phyloP scores from a whole-genome alignment of 2,888 invertebrate genomes.

The Poecilus cupreus region DNA sequence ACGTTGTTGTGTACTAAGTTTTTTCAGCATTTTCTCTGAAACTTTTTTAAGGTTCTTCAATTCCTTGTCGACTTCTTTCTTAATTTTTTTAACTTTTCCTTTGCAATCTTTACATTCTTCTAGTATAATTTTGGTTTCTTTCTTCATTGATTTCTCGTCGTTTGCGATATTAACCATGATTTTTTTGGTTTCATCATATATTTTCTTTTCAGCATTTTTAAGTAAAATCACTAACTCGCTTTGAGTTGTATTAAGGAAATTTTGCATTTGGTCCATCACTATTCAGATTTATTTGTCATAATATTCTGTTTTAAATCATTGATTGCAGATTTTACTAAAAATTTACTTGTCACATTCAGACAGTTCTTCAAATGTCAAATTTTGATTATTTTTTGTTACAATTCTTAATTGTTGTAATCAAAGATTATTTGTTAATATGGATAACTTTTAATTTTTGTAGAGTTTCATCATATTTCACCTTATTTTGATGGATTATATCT shows the following conservation, averaged over 20 bases:
- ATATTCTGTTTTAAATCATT: no score
- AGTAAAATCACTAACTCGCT: background rate
- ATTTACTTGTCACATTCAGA: no score
- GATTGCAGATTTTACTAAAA: no score
- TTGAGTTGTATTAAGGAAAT: background rate
- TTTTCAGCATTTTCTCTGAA: background rate
- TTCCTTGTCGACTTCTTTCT: background rate
- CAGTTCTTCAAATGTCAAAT: no score
- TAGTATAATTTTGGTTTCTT: background rate
- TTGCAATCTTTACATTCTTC: background rate
- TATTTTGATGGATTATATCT: background rate
- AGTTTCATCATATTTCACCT: background rate
- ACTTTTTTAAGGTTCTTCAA: background rate
- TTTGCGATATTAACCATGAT: background rate
- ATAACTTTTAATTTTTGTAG: background rate
- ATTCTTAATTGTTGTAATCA: no score
- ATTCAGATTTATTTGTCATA: no score
- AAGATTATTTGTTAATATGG: no score
- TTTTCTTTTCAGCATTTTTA: constrained; percentile 13
- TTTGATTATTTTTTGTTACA: no score
- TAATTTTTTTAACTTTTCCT: background rate
- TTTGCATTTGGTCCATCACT: background rate
- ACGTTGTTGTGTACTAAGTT: background rate
- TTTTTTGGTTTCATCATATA: background rate
- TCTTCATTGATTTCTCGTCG: background rate